Evolutionary conservation across 2,797 vertebrate species (phyloP), one percentile per base, ranked within the genome.

Genomic region (Syndactyla subalaris): DNA sequence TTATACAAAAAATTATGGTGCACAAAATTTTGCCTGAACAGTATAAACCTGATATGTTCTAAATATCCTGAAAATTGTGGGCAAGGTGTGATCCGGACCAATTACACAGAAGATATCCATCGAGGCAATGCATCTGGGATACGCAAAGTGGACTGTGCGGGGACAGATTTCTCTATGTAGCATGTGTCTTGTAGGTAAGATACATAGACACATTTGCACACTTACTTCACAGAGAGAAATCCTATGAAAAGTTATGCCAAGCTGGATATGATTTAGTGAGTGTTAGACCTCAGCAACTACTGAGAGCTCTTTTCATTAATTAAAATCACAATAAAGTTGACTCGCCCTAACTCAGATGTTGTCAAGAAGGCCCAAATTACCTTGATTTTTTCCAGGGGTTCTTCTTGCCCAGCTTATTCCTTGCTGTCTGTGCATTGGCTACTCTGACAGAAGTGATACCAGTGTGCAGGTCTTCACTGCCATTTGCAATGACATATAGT

Each of bases 361-460:
- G 10, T 45, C 54, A 71, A 43, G 29, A 80, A 29, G 20, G 26
- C 3, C 16, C 10, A 30, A 30, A 68, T 43, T 19, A 41, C 34
- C 16, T 32, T 34, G 14, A 21, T 61, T 89, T 68, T 68, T 45
- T 21, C 7, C 21, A 30, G 15, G 1, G 0, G 2, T 23, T 54
- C 14, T 59, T 82, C 57, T 48, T 55, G 32, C 2, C 5, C 16
- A 59, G 3, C 3, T 29, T 15, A 16, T 55, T 55, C 29, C 12
- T 67, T 43, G 9, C 17, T 59, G 12, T 26, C 36, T 83, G 23
- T 32, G 9, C 3, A 27, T 70, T 0, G 0, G 10, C 19, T 38
- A 20, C 2, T 0, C 3, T 39, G 46, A 13, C 0, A 1, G 12
- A 14, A 1, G 2, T 12, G 30, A 38, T 10, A 34, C 2, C 10